phyloP scores from a whole-genome alignment of 2,113 vertebrate genomes.

The Bubo bubo region DNA sequence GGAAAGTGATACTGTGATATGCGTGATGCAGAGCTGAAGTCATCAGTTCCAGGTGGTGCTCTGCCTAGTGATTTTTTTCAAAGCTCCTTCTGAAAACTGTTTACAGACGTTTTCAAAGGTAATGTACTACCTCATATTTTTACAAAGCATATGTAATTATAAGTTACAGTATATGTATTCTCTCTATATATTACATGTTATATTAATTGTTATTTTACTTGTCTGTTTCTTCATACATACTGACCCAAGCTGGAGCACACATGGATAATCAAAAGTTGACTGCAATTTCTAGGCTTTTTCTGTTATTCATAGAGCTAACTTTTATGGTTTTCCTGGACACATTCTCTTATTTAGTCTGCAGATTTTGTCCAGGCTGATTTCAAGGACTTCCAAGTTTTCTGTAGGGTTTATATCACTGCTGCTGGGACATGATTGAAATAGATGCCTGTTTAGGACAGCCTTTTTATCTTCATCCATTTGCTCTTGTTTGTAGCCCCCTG shows the following conservation, averaged over 20 bases:
- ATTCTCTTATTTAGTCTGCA: background rate
- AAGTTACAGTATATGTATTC: background rate
- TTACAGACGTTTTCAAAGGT: background rate
- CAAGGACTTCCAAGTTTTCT: background rate
- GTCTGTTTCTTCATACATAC: background rate
- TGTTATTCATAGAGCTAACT: background rate
- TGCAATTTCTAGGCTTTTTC: background rate
- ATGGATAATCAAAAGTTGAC: background rate
- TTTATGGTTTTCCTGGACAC: background rate
- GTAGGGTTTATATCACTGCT: background rate
- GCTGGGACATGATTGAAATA: background rate
- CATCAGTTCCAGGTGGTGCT: background rate
- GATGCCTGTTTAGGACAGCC: rapidly evolving
- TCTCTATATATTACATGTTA: background rate
- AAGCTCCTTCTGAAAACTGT: background rate
- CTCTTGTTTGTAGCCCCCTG: background rate
- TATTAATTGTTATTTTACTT: background rate
- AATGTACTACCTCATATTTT: background rate
- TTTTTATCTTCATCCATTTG: background rate
- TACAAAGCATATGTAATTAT: background rate
- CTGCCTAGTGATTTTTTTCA: background rate
- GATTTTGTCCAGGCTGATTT: background rate
- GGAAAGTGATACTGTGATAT: background rate
- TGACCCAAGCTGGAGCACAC: background rate
- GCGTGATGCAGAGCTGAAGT: background rate